Percentiles rank a stretch among this genome's conserved stretches.
Evolutionary conservation across 2,113 vertebrate species (phyloP).

Genomic region (Macroglossus sobrinus): DNA sequence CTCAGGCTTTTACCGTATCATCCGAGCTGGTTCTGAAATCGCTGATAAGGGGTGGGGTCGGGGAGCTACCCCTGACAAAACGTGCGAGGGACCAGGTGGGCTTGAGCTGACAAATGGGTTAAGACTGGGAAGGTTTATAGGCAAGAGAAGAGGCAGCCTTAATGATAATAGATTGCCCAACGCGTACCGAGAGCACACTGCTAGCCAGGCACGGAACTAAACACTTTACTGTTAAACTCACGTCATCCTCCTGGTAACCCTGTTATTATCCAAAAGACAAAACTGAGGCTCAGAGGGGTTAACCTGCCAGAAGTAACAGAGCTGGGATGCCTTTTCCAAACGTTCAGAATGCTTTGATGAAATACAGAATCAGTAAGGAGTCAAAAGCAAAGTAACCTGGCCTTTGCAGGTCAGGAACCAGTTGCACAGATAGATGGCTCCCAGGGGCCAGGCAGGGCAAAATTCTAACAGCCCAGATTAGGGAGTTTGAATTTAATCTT

Average conservation of each 20-base stretch:
- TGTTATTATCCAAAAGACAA: neutral
- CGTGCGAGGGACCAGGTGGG: neutral
- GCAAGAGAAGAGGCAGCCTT: neutral
- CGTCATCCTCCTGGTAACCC: neutral
- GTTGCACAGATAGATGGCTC: neutral
- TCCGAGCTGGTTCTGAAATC: neutral
- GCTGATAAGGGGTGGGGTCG: neutral
- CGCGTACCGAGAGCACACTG: accelerated
- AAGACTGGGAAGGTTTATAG: neutral
- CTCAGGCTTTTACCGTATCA: neutral
- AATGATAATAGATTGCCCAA: neutral
- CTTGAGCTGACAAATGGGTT: neutral
- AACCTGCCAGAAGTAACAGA: neutral
- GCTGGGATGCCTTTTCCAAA: neutral
- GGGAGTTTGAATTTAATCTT: neutral
- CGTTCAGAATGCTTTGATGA: neutral
- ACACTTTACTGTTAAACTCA: neutral
- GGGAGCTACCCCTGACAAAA: neutral
- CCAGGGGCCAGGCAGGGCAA: accelerated
- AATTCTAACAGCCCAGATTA: neutral
- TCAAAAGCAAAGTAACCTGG: neutral
- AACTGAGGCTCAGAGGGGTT: neutral
- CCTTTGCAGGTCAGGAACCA: neutral
- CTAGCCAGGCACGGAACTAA: neutral
- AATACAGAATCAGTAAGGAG: neutral